These are phyloP conservation scores for Sporophila hypoxantha DNA, from an alignment of 2,113 vertebrate species.

Conservation along the genomic window DNA sequence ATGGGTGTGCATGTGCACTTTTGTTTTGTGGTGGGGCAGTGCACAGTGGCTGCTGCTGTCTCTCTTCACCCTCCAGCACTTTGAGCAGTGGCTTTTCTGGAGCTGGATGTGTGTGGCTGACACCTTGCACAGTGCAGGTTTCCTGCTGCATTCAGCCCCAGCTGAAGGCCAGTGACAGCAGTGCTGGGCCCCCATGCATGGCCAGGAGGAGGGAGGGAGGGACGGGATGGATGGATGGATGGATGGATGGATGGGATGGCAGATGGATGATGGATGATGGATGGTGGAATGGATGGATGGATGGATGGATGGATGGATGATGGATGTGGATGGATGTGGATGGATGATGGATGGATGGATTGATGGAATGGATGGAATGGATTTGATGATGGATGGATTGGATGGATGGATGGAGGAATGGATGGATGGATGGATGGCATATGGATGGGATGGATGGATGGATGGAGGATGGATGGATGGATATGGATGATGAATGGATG, in stretches of 20 bases:
- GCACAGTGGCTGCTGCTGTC: background rate
- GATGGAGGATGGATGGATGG: background rate
- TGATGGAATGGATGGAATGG: too few relatives aligned
- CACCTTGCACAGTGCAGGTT: background rate
- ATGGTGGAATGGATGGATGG: too few relatives aligned
- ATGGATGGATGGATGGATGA: too few relatives aligned
- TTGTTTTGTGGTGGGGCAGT: background rate
- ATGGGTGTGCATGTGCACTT: rapidly evolving
- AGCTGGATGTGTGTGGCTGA: background rate
- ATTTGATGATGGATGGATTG: too few relatives aligned
- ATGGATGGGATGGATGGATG: too few relatives aligned
- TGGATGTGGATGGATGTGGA: too few relatives aligned
- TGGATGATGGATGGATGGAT: too few relatives aligned
- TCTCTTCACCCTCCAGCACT: background rate
- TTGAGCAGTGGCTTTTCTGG: background rate
- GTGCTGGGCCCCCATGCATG: rapidly evolving
- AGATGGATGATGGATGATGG: too few relatives aligned
- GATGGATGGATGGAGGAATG: too few relatives aligned
- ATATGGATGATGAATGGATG: too few relatives aligned
- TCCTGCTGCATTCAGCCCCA: background rate
- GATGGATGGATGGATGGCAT: background rate
- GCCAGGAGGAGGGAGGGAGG: background rate
- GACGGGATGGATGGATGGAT: background rate
- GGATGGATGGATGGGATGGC: too few relatives aligned
- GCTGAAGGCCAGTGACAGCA: rapidly evolving